Evolutionary conservation across 2,888 invertebrate species (phyloP).

Genomic region (Oxystoma pomonae): DNA sequence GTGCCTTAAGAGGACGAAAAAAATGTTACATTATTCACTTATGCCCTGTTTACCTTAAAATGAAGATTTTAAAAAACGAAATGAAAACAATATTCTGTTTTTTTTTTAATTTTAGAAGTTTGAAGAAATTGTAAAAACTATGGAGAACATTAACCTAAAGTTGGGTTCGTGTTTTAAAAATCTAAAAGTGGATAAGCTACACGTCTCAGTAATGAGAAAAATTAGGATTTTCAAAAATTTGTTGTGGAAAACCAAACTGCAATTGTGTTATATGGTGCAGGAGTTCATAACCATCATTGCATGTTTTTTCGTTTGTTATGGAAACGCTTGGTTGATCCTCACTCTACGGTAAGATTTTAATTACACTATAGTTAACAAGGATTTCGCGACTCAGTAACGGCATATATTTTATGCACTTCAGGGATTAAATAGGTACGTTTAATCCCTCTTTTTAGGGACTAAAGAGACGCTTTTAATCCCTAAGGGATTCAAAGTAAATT

Average conservation of each 20-base stretch:
- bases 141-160: slow-evolving; percentile 52
- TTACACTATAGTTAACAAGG: too few relatives aligned
- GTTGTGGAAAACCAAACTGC: slow-evolving; percentile 53
- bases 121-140: slow-evolving; percentile 54
- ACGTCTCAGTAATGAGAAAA: slow-evolving; percentile 41
- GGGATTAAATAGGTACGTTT: too few relatives aligned
- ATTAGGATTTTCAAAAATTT: slow-evolving; percentile 52
- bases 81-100: too few relatives aligned
- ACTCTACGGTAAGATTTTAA: slow-evolving; percentile 55
- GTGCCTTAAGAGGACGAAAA: too few relatives aligned
- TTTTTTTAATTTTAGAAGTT: slow-evolving; percentile 57
- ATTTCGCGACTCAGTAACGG: too few relatives aligned
- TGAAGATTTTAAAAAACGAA: too few relatives aligned
- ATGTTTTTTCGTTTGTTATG: slow-evolving; percentile 56
- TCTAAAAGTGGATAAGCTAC: slow-evolving; percentile 43
- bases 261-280: slow-evolving; percentile 54
- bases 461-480: too few relatives aligned
- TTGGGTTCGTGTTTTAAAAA: slow-evolving; percentile 54
- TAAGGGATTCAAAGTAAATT: too few relatives aligned
- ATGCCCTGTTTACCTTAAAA: too few relatives aligned
- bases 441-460: too few relatives aligned
- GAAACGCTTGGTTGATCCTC: slow-evolving; percentile 55
- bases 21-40: too few relatives aligned
- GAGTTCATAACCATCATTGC: slow-evolving; percentile 54
- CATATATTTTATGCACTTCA: too few relatives aligned